Conservation (phyloP, 2,113 vertebrate genomes). For the Phocoena sinus region DNA sequence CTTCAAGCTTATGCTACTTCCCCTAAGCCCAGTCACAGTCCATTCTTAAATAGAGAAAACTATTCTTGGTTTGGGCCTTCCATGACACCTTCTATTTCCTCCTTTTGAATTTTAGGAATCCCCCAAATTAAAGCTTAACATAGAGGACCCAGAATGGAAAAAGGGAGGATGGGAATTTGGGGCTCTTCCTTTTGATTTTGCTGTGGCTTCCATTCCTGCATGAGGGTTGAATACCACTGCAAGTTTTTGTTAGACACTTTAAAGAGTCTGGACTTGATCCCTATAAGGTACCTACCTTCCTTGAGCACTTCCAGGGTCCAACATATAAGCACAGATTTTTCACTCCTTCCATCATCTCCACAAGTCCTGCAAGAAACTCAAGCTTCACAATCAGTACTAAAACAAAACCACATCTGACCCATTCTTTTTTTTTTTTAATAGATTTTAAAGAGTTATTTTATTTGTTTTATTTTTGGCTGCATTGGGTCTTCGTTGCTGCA, state of each 20-base stretch:
- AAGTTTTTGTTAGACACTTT: background rate
- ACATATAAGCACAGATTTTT: background rate
- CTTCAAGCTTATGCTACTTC: background rate
- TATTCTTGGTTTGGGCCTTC: background rate
- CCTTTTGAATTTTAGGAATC: background rate
- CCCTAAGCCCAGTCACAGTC: background rate
- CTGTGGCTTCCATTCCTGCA: background rate
- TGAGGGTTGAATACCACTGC: background rate
- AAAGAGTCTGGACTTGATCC: background rate
- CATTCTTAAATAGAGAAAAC: background rate
- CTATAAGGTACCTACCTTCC: background rate
- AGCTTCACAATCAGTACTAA: background rate
- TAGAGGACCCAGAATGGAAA: background rate
- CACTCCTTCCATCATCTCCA: background rate
- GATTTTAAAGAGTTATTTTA: too few relatives aligned
- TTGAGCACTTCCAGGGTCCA: background rate
- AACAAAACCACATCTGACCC: background rate
- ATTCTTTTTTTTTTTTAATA: background rate
- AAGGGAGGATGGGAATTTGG: background rate
- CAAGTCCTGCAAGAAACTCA: background rate
- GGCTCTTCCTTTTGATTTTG: constrained; percentile 29
- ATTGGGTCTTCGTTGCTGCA: too few relatives aligned
- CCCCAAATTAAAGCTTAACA: background rate
- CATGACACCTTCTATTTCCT: background rate
- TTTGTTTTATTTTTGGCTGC: too few relatives aligned